Percentiles rank a stretch among this genome's conserved stretches.
Evolutionary conservation across 35 echinoderm and acorn worm species (phyloP).

Genomic region (Ophioderma brevispina): DNA sequence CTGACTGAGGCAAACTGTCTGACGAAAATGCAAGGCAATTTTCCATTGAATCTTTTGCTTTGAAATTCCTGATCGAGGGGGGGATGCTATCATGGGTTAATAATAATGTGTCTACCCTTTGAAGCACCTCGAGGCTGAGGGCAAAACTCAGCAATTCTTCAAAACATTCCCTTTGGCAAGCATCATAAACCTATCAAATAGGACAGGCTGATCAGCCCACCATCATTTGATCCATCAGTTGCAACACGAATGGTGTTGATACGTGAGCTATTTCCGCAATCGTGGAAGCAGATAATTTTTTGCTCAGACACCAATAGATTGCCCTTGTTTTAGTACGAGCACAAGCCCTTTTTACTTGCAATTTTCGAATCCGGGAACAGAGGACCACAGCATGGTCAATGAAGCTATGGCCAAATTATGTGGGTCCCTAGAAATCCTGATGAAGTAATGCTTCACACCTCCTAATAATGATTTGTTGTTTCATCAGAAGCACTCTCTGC

Average conservation of each 20-base stretch:
- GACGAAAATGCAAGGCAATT: slow-evolving; percentile 37
- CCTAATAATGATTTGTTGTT: too few species aligned
- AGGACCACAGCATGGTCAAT: slow-evolving; percentile 48
- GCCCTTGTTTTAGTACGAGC: slow-evolving; percentile 58
- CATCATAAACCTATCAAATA: slow-evolving; percentile 55
- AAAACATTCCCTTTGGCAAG: slow-evolving; percentile 53
- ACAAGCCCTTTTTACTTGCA: slow-evolving; percentile 36
- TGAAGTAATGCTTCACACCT: slow-evolving; percentile 38
- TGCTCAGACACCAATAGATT: slow-evolving; percentile 30
- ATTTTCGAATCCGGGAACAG: slow-evolving; percentile 52
- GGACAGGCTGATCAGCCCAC: slow-evolving; percentile 80
- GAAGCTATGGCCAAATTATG: slow-evolving; percentile 48
- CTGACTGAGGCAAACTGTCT: slow-evolving; percentile 64
- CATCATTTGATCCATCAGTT: slow-evolving; percentile 66
- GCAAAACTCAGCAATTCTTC: slow-evolving; percentile 23
- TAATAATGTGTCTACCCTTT: slow-evolving; percentile 66
- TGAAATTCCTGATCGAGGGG: slow-evolving; percentile 46
- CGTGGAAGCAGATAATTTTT: slow-evolving; percentile 22
- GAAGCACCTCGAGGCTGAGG: slow-evolving; percentile 51
- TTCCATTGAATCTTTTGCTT: slow-evolving; percentile 41
- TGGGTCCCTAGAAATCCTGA: slow-evolving; percentile 45
- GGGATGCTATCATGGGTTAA: too few species aligned
- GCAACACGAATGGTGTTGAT: slow-evolving; percentile 41
- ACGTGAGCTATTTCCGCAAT: too few species aligned
- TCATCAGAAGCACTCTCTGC: too few species aligned